Base-by-base conservation (phyloP, 2,113 vertebrate species). In the Calyptommatus sinebrachiatus region DNA sequence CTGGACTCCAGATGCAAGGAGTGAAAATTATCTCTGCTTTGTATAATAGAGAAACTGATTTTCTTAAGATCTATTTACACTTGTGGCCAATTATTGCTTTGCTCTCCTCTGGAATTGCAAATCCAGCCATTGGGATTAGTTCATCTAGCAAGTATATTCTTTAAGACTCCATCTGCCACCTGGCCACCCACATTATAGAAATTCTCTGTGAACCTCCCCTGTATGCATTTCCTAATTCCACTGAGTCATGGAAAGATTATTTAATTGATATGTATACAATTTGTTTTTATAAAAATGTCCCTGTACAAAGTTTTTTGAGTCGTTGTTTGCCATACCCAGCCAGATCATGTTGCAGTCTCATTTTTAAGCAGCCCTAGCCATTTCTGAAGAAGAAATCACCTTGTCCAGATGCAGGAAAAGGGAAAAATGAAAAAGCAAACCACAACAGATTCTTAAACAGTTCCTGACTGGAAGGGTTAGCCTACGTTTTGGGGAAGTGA, bases 141-240 rank as follows among this genome's bases (percentile, higher is more conserved):
- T 41, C 46, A 72, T 57, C 68, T 60, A 53, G 53, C 53, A 57
- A 57, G 53, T 14, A 75, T 81, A 81, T 75, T 81, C 72, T 31
- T 45, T 69, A 60, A 60, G 21, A 61, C 18, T 75, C 26, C 72
- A 75, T 69, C 62, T 60, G 65, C 68, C 14, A 80, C 74, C 61
- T 74, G 45, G 26, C 72, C 74, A 28, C 50, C 79, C 22, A 68
- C 50, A 65, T 61, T 72, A 61, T 41, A 60, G 50, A 67, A 60
- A 81, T 81, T 29, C 50, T 18, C 50, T 12, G 48, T 61, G 41
- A 65, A 68, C 12, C 63, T 45, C 16, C 28, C 71, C 76, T 24
- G 21, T 75, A 57, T 81, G 29, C 74, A 72, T 75, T 81, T 81
- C 50, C 53, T 69, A 28, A 67, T 57, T 31, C 12, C 53, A 69